Percentiles rank a stretch among this genome's conserved stretches.
Conservation (phyloP, 2,113 vertebrate species). For the Sander lucioperca region DNA sequence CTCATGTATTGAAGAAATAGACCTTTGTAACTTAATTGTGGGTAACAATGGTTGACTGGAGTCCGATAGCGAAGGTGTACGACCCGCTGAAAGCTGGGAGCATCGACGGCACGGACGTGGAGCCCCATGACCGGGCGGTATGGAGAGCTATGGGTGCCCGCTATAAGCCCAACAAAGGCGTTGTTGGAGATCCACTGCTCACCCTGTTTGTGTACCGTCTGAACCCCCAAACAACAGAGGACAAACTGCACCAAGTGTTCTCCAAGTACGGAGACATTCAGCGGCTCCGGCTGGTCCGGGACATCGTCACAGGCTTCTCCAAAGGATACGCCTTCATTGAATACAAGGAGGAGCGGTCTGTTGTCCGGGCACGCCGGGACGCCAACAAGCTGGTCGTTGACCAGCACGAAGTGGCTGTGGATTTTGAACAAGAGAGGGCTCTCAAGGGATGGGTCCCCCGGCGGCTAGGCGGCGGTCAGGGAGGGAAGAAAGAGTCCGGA, state of each 20-base stretch:
- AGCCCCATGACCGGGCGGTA: constrained; percentile 94
- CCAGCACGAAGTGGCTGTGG: constrained; percentile 93
- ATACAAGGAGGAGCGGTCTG: constrained; percentile 91
- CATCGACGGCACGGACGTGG: constrained; percentile 95
- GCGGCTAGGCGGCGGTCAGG: constrained; percentile 93
- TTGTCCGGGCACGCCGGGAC: constrained; percentile 91
- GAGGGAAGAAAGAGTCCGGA: constrained; percentile 96
- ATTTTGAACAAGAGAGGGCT: constrained; percentile 93
- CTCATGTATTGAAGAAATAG: no score
- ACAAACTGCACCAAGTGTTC: constrained; percentile 91
- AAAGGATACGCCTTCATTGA: constrained; percentile 95
- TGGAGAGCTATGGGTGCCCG: constrained; percentile 93
- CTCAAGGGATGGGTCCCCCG: constrained; percentile 95
- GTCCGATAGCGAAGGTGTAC: constrained; percentile 92
- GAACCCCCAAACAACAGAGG: constrained; percentile 92
- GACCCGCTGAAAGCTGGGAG: constrained; percentile 96
- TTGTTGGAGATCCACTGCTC: constrained; percentile 91
- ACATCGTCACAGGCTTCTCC: constrained; percentile 94
- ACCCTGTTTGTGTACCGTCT: constrained; percentile 93
- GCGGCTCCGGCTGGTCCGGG: constrained; percentile 91
- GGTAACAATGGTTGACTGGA: constrained; percentile 90
- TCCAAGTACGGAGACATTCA: constrained; percentile 93
- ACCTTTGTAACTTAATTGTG: rapidly evolving
- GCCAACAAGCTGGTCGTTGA: constrained; percentile 93
- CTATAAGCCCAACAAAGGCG: constrained; percentile 92